Conservation (phyloP, 1,140 invertebrate species). For the Protaetia brevitarsis region DNA sequence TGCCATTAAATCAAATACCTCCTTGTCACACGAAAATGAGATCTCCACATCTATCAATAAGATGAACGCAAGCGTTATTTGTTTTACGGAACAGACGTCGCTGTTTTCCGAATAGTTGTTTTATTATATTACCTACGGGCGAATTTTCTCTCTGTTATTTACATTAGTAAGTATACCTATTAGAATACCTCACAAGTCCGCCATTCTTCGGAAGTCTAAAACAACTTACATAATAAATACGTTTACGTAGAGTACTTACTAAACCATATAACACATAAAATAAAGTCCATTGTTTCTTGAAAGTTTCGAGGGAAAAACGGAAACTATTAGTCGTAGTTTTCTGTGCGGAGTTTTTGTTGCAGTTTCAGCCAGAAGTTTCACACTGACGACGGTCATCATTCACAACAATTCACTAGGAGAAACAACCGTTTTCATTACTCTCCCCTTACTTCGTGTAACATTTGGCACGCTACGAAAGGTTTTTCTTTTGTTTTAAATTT, state of each 20-base stretch:
- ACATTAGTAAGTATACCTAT: too few relatives aligned
- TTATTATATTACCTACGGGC: too few relatives aligned
- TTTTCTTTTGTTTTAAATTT: slow-evolving; percentile 3
- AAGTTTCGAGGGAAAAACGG: background rate
- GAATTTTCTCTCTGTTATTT: too few relatives aligned
- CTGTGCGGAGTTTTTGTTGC: background rate
- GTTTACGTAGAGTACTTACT: background rate
- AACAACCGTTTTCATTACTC: background rate
- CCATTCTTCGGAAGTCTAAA: background rate
- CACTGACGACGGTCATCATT: background rate
- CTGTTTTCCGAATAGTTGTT: background rate
- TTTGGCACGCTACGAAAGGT: slow-evolving; percentile 2
- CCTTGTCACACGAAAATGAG: slow-evolving; percentile 4
- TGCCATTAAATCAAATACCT: background rate
- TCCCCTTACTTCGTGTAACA: background rate
- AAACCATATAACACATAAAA: slow-evolving; percentile 15
- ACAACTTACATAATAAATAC: slow-evolving; percentile 16
- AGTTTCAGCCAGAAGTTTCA: slow-evolving; percentile 5
- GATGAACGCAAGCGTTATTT: slow-evolving; percentile 1
- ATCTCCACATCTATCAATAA: background rate
- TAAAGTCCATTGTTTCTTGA: background rate
- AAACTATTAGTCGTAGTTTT: slow-evolving; percentile 7
- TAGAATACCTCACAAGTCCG: too few relatives aligned
- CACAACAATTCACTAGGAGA: background rate
- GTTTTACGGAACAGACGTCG: background rate